Conservation (phyloP, 2,888 invertebrate species). For the Leptopterna dolabrata region DNA sequence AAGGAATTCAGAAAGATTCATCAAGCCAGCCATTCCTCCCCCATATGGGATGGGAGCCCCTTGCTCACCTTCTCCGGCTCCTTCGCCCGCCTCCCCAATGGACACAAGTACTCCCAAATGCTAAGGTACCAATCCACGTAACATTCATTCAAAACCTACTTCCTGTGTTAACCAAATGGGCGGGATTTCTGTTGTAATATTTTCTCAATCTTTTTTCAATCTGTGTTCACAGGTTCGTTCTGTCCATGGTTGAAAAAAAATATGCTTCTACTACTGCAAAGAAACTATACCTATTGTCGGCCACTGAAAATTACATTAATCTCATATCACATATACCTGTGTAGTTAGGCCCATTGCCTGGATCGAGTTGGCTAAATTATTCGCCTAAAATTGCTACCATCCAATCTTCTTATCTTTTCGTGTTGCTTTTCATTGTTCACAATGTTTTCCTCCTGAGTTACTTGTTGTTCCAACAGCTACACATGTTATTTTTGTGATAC, state of each 20-base stretch:
- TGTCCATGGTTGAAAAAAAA: neutral
- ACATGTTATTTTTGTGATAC: neutral
- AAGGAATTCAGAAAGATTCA: constrained; percentile 83
- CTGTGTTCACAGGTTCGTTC: neutral
- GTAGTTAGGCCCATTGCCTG: neutral
- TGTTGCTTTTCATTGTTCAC: neutral
- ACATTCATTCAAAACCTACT: too few species aligned
- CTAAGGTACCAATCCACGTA: neutral
- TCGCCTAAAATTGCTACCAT: neutral
- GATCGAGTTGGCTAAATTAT: neutral
- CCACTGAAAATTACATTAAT: constrained; percentile 21
- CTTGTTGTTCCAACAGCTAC: neutral
- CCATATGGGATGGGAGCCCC: constrained; percentile 56
- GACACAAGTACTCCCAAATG: constrained; percentile 59
- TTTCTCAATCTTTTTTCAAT: too few species aligned
- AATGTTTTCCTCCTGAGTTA: neutral
- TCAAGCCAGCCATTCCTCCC: constrained; percentile 85
- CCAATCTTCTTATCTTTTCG: neutral
- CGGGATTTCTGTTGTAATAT: too few species aligned
- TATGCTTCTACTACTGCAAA: constrained; percentile 19
- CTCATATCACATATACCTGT: constrained; percentile 17
- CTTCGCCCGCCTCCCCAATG: constrained; percentile 62
- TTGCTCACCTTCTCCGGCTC: constrained; percentile 56
- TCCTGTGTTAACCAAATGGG: neutral
- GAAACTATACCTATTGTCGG: neutral